Evolutionary conservation across 30 jellyfish, hydroid and myxozoan species (phyloP), one percentile per base, ranked within the genome.

Genomic region (Aurelia sp.): DNA sequence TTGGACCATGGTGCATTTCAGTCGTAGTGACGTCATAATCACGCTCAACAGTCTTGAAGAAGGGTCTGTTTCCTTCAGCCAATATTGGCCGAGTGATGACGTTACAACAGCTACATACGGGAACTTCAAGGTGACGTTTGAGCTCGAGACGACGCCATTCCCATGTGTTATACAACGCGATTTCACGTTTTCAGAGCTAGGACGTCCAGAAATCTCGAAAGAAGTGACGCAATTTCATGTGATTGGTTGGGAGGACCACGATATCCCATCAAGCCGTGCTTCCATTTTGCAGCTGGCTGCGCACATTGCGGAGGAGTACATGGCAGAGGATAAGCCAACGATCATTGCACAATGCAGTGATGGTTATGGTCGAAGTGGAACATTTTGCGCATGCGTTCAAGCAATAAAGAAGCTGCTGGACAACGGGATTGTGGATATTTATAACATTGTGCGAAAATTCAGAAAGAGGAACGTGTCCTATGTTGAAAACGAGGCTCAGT

Each of bases 311-410:
- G 48, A 53, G 38, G 90, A 89, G 30, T 50, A 61, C 35, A 64
- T 76, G 85, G 64, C 91, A 17, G 75, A 69, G 16, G 91, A 72
- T 19, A 64, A 48, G 15, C 89, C 92, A 13, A 89, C 97, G 19
- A 68, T 81, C 41, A 79, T 91, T 33, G 84, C 84, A 18, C 97
- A 91, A 27, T 91, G 97, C 85, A 82, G 92, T 71, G 97, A 91
- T 63, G 97, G 97, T 24, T 85, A 84, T 59, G 97, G 92, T 22
- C 67, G 97, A 58, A 91, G 92, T 41, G 97, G 97, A 4, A 70
- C 92, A 4, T 48, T 91, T 58, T 68, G 88, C 47, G 93, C 91
- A 8, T 75, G 87, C 68, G 20, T 78, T 3, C 66, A 59, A 61
- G 58, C 89, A 2, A 80, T 84, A 8, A 79, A 91, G 65, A 57